Conservation (phyloP, 2,797 vertebrate species). For the Microchirus variegatus region DNA sequence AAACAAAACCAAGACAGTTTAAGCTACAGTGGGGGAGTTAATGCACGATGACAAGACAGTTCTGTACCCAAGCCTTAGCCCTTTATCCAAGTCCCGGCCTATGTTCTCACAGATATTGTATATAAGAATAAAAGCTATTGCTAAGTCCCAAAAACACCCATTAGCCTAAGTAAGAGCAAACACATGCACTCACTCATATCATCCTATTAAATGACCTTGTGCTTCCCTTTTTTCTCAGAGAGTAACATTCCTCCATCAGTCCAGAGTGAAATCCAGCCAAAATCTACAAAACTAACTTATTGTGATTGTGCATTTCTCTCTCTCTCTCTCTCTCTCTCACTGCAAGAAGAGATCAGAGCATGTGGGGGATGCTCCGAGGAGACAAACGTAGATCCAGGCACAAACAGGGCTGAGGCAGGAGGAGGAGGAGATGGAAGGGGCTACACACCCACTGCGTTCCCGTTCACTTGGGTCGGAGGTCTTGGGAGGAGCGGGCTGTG, state of each 20-base stretch:
- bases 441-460: constrained; percentile 75
- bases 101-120: constrained; percentile 28
- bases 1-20: constrained; percentile 27
- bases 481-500: constrained; percentile 53
- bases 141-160: constrained; percentile 38
- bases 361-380: constrained; percentile 14
- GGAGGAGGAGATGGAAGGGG: constrained; percentile 2
- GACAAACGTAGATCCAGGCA: constrained; percentile 55
- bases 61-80: constrained; percentile 50
- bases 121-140: constrained; percentile 53
- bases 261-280: constrained; percentile 29
- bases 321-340: constrained; percentile 64
- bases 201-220: constrained; percentile 13
- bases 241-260: constrained; percentile 53
- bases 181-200: constrained; percentile 47
- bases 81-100: constrained; percentile 45
- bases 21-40: constrained; percentile 25
- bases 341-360: constrained; percentile 26
- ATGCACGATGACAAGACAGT: constrained; percentile 19
- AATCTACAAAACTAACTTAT: constrained; percentile 9
- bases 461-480: constrained; percentile 74
- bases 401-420: constrained; percentile 31
- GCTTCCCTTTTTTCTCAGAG: constrained; percentile 4
- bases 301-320: constrained; percentile 61
- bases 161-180: constrained; percentile 42